Base-by-base conservation (phyloP, 2,888 invertebrate genomes). In the Mythimna pallens region DNA sequence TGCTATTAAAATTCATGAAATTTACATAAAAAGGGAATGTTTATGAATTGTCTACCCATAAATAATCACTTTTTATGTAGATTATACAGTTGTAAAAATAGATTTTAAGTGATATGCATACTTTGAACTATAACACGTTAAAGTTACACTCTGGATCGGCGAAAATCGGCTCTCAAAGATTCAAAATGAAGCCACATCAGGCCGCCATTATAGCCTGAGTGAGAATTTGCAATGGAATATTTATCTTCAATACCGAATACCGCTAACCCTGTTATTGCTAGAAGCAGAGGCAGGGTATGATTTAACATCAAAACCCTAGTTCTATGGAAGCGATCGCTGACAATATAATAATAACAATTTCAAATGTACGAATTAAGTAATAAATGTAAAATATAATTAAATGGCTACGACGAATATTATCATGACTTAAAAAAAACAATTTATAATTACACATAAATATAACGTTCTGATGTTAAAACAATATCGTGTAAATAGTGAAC, bases 321-420 rank as follows among this genome's bases (percentile, higher is more conserved):
- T 65, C 34, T 63, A 52, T 40, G 43, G 55, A 59, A 71, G 61
- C 74, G 80, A 78, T 74, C 64, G 40, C 65, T 68, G 81, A 84
- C 74, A 82, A 84, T 82, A 84, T 80, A 72, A 72, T 70, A 54
- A 59, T 70, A 69, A 65, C 61, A 71, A 64, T 57, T 70, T 65
- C 50, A 70, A 79, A 76, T 73, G 55, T 71, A 59, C 50, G 40
- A 65, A 58, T 63, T 52, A 65, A 22, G 47, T 67, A 43, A 58
- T 36, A 67, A 50, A 43, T 55, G 20, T 57, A 58, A 62, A 81
- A 57, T 30, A 54, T 25, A 58, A 52, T 43, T 54, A 34, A 66
- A 55, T 54, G 40, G 25, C 63, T 76, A 34, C 22, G 30, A 20
- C 30, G 47, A 58, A 61, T 50, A 43, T 14, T 54, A 55, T 61